Conservation (phyloP, 2,888 invertebrate genomes). For the Schizaphis graminum region DNA sequence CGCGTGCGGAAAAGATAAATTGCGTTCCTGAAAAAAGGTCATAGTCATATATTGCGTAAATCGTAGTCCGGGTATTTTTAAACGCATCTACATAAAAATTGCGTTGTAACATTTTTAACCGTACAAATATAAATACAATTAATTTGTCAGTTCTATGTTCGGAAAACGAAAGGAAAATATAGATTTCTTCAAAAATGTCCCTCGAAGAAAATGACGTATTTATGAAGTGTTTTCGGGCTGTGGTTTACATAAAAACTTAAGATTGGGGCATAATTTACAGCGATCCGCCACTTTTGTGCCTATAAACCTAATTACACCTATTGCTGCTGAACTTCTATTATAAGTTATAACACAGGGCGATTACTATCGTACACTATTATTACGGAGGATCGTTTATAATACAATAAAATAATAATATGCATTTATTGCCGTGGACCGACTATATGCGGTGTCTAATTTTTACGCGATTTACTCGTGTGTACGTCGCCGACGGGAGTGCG, state of each 20-base stretch:
- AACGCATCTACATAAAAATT: not conserved
- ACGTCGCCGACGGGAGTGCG: not conserved
- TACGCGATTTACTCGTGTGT: not conserved
- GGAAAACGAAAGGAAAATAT: not conserved
- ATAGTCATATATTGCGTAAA: not conserved
- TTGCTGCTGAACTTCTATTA: not conserved
- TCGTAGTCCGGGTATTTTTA: not conserved
- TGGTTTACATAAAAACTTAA: not conserved
- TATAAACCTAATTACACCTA: not conserved
- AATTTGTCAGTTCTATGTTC: not conserved
- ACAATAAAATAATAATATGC: not conserved
- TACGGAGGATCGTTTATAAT: not conserved
- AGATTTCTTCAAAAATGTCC: not conserved
- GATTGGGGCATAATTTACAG: not conserved
- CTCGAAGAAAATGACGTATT: not conserved
- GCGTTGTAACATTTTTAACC: not conserved
- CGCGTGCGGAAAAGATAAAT: not conserved
- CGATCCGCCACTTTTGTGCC: not conserved
- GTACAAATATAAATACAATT: not conserved
- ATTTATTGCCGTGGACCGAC: not conserved
- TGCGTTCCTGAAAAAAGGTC: too few species aligned
- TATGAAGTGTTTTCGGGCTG: rapidly evolving
- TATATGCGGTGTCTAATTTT: not conserved
- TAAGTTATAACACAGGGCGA: not conserved
- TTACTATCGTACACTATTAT: not conserved